phyloP scores from a whole-genome alignment of 2,888 invertebrate genomes.

The Calephelis perditalis region DNA sequence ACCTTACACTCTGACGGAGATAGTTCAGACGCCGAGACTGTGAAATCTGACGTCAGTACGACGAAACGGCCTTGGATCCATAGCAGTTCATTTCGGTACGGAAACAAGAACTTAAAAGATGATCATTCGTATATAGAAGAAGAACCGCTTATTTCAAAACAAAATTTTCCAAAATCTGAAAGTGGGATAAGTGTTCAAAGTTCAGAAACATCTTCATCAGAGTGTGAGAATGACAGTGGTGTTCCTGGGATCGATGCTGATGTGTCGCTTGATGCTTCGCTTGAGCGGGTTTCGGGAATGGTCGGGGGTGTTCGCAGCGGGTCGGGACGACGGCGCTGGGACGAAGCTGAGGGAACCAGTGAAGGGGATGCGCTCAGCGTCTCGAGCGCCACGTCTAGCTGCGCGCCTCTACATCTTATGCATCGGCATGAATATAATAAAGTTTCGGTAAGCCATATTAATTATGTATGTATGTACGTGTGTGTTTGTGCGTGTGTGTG shows the following conservation, averaged over 20 bases:
- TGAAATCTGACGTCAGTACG: constrained; percentile 61
- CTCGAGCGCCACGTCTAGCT: constrained; percentile 69
- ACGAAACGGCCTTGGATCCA: constrained; percentile 68
- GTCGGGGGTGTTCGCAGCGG: constrained; percentile 74
- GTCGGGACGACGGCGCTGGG: constrained; percentile 71
- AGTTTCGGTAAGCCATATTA: constrained; percentile 58
- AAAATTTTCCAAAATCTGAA: constrained; percentile 51
- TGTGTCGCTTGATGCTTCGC: constrained; percentile 70
- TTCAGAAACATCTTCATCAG: constrained; percentile 60
- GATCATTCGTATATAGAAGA: constrained; percentile 49
- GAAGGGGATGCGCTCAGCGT: constrained; percentile 71
- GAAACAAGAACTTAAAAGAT: constrained; percentile 42
- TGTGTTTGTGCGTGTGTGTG: too few relatives aligned
- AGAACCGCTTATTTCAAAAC: constrained; percentile 40
- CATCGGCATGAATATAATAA: constrained; percentile 68
- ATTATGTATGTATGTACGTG: too few relatives aligned
- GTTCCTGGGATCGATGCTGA: constrained; percentile 56
- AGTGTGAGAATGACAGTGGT: constrained; percentile 59
- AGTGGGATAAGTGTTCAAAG: constrained; percentile 58
- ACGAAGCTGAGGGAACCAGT: constrained; percentile 63
- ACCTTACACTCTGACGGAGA: constrained; percentile 67
- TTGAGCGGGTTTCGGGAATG: constrained; percentile 65
- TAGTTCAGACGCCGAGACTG: constrained; percentile 61
- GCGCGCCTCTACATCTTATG: constrained; percentile 61
- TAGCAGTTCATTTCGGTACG: constrained; percentile 66